phyloP scores from a whole-genome alignment of 2,888 invertebrate genomes.

The Glyphotaelius pellucidus region DNA sequence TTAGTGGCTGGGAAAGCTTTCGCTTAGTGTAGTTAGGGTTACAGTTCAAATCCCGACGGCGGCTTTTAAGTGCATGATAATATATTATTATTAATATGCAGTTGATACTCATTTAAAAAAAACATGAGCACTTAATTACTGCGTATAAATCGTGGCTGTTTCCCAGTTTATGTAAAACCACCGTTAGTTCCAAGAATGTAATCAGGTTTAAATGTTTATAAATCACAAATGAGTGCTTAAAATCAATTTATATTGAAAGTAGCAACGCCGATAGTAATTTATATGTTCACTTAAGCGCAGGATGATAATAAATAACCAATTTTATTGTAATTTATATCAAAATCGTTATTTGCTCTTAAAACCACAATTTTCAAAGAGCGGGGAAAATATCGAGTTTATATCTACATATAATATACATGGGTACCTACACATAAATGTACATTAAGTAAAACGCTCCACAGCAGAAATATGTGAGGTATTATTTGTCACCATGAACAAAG shows the following conservation, averaged over 20 bases:
- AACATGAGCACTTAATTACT: not conserved
- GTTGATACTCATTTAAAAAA: not conserved
- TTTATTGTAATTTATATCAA: constrained; percentile 30
- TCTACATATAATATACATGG: not conserved
- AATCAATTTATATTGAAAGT: not conserved
- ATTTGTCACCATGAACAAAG: constrained; percentile 23
- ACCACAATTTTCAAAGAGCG: not conserved
- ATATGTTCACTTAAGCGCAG: not conserved
- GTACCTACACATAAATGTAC: not conserved
- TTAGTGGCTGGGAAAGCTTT: not conserved
- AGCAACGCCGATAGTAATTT: constrained; percentile 3
- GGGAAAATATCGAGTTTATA: not conserved
- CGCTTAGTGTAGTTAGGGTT: not conserved
- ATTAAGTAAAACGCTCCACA: not conserved
- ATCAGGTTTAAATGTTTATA: constrained; percentile 14
- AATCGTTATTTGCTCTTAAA: not conserved
- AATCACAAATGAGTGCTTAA: constrained; percentile 9
- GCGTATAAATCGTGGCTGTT: not conserved
- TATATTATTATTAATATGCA: not conserved
- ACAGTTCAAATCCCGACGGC: not conserved
- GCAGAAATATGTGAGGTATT: constrained; percentile 23
- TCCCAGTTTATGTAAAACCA: not conserved
- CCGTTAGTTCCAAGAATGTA: not conserved
- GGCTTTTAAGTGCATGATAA: not conserved
- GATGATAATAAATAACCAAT: constrained; percentile 23